Conservation (phyloP, 2,888 invertebrate genomes). For the Melinaea marsaeus region DNA sequence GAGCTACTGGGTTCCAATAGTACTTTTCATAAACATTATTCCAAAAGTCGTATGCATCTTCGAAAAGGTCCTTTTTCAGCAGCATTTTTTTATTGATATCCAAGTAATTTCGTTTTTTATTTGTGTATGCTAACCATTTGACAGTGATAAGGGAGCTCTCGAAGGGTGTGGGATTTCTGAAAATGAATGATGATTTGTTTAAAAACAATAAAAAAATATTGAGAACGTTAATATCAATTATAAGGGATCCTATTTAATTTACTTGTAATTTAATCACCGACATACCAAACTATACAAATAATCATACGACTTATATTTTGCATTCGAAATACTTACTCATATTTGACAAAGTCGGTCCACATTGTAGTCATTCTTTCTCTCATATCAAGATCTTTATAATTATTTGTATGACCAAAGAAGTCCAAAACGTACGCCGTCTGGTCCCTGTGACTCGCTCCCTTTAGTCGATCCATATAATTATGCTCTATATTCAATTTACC, state of each 20-base stretch:
- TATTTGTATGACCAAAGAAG: conserved; percentile 54
- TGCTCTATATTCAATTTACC: conserved; percentile 60
- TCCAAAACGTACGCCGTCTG: conserved; percentile 64
- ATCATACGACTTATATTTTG: no score
- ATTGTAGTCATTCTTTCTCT: conserved; percentile 61
- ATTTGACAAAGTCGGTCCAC: conserved; percentile 67
- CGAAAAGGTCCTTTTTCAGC: conserved; percentile 50
- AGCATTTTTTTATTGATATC: conserved; percentile 50
- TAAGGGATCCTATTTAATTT: background rate
- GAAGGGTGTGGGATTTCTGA: conserved; percentile 63
- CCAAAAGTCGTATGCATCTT: conserved; percentile 56
- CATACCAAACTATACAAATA: conserved; percentile 5
- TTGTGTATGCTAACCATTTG: conserved; percentile 57
- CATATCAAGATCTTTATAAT: conserved; percentile 53
- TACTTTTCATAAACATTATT: conserved; percentile 55
- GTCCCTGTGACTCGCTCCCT: conserved; percentile 68
- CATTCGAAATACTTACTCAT: conserved; percentile 50
- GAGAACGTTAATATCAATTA: background rate
- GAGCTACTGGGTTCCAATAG: conserved; percentile 56
- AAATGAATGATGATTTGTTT: conserved; percentile 29
- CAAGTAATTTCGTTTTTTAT: conserved; percentile 51
- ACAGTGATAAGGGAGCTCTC: conserved; percentile 52
- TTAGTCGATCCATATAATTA: conserved; percentile 54
- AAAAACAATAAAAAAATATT: no score
- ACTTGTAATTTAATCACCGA: no score